Evolutionary conservation across 2,888 invertebrate species (phyloP), one percentile per base, ranked within the genome.

Genomic region (Troilus luridus): DNA sequence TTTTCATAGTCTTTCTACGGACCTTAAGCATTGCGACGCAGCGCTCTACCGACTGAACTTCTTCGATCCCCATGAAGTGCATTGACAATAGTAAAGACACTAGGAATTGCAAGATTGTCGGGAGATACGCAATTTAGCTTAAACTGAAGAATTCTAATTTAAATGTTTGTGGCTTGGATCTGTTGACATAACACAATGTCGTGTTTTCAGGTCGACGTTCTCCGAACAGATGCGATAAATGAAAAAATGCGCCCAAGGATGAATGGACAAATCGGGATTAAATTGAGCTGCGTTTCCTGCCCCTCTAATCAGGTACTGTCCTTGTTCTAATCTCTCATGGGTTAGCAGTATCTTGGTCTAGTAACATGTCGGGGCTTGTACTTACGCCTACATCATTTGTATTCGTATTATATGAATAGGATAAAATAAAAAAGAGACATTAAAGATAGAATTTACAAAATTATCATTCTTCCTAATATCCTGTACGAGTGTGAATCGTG

Each of bases 181-280:
- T 77, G 14, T 17, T 77, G 24, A 41, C 12, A 41, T 77, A 77
- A 77, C 72, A 41, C 17, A 77, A 19, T 77, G 27, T 27, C 72
- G 41, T 77, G 72, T 41, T 77, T 77, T 77, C 72, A 77, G 72
- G 72, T 77, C 27, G 27, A 77, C 27, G 17, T 8, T 77, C 72
- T 77, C 72, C 27, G 27, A 77, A 77, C 72, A 77, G 72, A 77
- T 77, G 72, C 72, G 17, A 27, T 41, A 77, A 77, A 77, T 77
- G 27, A 77, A 77, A 77, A 77, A 27, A 17, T 12, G 27, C 72
- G 41, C 9, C 41, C 72, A 77, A 77, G 27, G 72, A 77, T 77
- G 72, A 77, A 77, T 27, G 72, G 72, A 77, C 72, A 77, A 41
- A 77, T 77, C 27, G 41, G 72, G 10, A 77, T 77, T 77, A 11